These are phyloP conservation scores for Grallaria varia DNA, from an alignment of 2,113 vertebrate species.

Conservation along the genomic window DNA sequence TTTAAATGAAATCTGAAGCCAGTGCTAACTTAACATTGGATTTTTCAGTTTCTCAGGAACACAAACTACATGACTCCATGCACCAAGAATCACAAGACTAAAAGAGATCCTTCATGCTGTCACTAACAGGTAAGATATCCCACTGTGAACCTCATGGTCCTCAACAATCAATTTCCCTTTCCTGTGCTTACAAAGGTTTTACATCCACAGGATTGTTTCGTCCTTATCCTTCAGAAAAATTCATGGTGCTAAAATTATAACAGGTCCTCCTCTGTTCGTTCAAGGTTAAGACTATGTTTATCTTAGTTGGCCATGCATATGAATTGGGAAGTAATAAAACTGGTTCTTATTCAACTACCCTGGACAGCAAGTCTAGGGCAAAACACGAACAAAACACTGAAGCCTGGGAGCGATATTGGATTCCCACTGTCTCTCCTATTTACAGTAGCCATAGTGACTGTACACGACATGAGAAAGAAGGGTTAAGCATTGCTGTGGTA, in stretches of 20 bases:
- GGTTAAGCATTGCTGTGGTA: not conserved
- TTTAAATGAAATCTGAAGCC: constrained; percentile 1
- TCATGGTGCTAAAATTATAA: not conserved
- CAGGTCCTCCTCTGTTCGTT: not conserved
- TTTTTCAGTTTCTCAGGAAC: constrained; percentile 8
- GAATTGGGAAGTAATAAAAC: not conserved
- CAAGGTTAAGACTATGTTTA: not conserved
- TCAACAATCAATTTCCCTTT: not conserved
- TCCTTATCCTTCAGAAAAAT: not conserved
- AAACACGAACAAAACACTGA: not conserved
- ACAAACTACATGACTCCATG: not conserved
- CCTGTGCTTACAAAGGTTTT: not conserved
- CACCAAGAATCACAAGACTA: not conserved
- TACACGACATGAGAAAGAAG: not conserved
- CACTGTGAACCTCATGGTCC: not conserved
- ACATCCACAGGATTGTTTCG: not conserved
- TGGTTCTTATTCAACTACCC: not conserved
- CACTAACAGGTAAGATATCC: not conserved
- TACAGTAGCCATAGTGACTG: not conserved
- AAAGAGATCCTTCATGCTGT: not conserved
- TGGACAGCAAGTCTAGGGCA: not conserved
- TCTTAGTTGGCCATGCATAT: not conserved
- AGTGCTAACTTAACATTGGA: not conserved
- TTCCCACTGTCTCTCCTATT: not conserved
- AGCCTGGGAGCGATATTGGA: accelerated